These are phyloP conservation scores for Pseudomugil tenellus DNA, from an alignment of 2,797 vertebrate species.

Conservation along the genomic window DNA sequence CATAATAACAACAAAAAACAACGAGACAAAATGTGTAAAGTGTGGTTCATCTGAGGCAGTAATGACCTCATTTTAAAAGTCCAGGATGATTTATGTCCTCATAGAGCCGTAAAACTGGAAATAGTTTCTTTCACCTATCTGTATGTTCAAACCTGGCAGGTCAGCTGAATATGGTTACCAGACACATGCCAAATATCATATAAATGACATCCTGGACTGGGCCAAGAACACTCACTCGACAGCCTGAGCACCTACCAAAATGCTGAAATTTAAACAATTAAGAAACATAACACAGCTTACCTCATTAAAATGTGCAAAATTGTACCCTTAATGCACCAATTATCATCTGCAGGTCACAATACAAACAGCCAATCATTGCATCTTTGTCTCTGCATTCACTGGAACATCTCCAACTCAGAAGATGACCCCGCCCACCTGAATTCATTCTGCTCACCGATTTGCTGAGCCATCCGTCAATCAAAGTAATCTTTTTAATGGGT, in stretches of 20 bases:
- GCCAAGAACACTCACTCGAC: background rate
- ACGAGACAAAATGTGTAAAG: too few species aligned
- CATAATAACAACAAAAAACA: too few species aligned
- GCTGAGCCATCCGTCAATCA: conserved; percentile 69
- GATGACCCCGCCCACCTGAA: conserved; percentile 40
- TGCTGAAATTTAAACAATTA: background rate
- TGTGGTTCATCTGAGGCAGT: too few species aligned
- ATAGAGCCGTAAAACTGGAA: background rate
- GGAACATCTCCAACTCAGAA: conserved; percentile 36
- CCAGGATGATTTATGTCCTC: background rate
- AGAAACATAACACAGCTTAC: background rate
- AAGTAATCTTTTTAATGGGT: conserved; percentile 55
- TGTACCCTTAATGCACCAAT: background rate
- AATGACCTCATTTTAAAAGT: too few species aligned
- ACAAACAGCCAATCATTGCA: conserved; percentile 35
- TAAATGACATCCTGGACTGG: background rate
- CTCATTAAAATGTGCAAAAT: background rate
- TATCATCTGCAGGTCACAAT: background rate
- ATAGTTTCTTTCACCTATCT: background rate
- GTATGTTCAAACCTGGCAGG: background rate
- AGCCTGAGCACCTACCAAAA: background rate
- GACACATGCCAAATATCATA: background rate
- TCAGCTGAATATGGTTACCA: background rate
- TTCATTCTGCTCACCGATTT: conserved; percentile 64
- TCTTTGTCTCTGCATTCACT: conserved; percentile 60